phyloP scores from a whole-genome alignment of 2,888 invertebrate genomes.

The Polyploca ridens region DNA sequence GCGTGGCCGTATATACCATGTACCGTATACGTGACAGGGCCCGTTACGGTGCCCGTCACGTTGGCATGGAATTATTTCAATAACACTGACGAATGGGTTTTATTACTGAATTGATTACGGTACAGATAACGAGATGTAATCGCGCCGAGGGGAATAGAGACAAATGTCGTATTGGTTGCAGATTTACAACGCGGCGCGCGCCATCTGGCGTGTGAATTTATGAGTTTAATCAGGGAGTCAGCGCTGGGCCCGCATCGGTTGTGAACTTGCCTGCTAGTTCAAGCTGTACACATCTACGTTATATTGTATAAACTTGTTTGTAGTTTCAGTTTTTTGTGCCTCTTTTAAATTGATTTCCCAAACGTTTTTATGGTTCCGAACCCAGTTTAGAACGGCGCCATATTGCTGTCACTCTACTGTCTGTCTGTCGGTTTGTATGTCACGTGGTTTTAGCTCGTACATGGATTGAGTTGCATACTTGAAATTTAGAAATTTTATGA shows the following conservation, averaged over 20 bases:
- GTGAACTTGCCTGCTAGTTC: constrained; percentile 28
- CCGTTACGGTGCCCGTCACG: constrained; percentile 22
- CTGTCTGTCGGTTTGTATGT: too few species aligned
- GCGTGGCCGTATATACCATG: constrained; percentile 8
- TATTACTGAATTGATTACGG: constrained; percentile 46
- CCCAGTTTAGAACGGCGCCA: too few species aligned
- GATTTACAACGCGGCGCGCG: constrained; percentile 76
- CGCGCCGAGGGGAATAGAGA: constrained; percentile 69
- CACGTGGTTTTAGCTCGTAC: too few species aligned
- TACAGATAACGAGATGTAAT: constrained; percentile 59
- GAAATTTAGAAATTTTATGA: too few species aligned
- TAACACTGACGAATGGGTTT: constrained; percentile 44
- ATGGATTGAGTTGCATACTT: too few species aligned
- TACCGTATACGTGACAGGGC: constrained; percentile 12
- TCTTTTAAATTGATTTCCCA: too few species aligned
- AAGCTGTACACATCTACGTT: constrained; percentile 27
- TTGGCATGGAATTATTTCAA: constrained; percentile 39
- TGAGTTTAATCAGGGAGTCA: constrained; percentile 76
- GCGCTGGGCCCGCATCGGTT: constrained; percentile 37
- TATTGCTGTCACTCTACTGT: too few species aligned
- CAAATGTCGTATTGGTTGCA: constrained; percentile 78
- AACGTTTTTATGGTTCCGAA: too few species aligned
- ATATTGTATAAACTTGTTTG: background rate
- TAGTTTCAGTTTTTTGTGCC: constrained; percentile 8
- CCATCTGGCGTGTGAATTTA: constrained; percentile 80